Base-by-base conservation (phyloP, 2,888 invertebrate species). In the Noctua janthina region DNA sequence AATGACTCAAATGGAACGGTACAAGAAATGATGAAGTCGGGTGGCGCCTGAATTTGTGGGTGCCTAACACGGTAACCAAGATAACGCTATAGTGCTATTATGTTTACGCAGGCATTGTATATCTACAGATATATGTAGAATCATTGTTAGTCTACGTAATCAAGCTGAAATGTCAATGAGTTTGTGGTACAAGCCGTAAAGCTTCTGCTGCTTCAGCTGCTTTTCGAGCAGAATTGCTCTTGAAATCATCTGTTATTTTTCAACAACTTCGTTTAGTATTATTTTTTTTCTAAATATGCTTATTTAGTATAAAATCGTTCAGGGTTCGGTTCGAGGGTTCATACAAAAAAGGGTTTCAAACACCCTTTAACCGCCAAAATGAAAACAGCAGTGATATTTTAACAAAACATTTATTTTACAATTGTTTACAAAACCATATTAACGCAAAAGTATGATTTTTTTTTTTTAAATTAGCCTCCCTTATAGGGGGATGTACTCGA, bases 71-170 rank as follows among this genome's bases (percentile, higher is more conserved):
- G 23, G 1, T n/a, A 67, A 54, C 10, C n/a, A 56, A 39, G 54
- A 67, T 20, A n/a, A 46, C 0, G n/a, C 43, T 68, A 54, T 11
- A 46, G 1, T 84, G 83, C 76, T 83, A 62, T 83, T 83, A 1
- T 39, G 70, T 70, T 76, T n/a, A 5, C 7, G 20, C 59, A 83
- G 81, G 84, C 73, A 11, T 62, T 59, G 29, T 20, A 11, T 17
- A 13, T 29, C 17, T 54, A 23, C 1, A 29, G 43, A 43, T 46
- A 46, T 13, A 59, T 39, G 39, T 59, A 1, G 17, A 35, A 35
- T 17, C 35, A 17, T 64, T 35, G 17, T 7, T 62, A 64, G 62
- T 64, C 2, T 35, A n/a, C n/a, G 11, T 62, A 62, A n/a, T 13
- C 59, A 59, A n/a, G 13, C 64, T 62, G 62, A 62, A 62, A 62